Evolutionary conservation across 2,888 invertebrate species (phyloP), one percentile per base, ranked within the genome.

Genomic region (Polydrusus cervinus): DNA sequence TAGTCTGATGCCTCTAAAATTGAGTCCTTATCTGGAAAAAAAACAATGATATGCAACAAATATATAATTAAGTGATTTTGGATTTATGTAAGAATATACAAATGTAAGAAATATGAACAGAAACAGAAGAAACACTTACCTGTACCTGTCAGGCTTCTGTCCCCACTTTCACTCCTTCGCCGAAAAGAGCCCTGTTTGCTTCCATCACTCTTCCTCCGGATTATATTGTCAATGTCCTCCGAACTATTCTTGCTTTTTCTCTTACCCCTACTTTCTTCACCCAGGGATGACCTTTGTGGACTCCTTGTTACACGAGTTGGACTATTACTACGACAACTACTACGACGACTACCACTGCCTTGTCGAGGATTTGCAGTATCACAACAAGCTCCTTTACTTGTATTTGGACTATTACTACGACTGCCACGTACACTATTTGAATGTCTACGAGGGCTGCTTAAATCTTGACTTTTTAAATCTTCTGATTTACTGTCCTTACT

Each of bases 71-170:
- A n/a, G n/a, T n/a, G n/a, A n/a, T n/a, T n/a, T n/a, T n/a, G n/a
- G n/a, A n/a, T n/a, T n/a, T n/a, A n/a, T n/a, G n/a, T n/a, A n/a
- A n/a, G n/a, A n/a, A n/a, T n/a, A n/a, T n/a, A 25, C 1, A 25
- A 25, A 3, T 25, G 5, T 3, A 25, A 25, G 3, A 25, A 25
- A 1, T 25, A 25, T 25, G 25, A 40, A 40, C 2, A 40, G 8
- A 9, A 47, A 16, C 11, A 25, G 8, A 13, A 30, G 30, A 16
- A n/a, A 10, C 6, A 57, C 25, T 9, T 64, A 64, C 64, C 64
- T 64, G 64, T 64, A 64, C 64, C 64, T 64, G 64, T 45, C 30
- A 0, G 14, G 34, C 64, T 49, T 10, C 11, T n/a, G 18, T 45
- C 25, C 30, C 20, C 34, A 16, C 30, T 14, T 3, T 10, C 14